These are phyloP conservation scores for Chelonia mydas DNA, from an alignment of 2,797 vertebrate genomes.

Conservation along the genomic window DNA sequence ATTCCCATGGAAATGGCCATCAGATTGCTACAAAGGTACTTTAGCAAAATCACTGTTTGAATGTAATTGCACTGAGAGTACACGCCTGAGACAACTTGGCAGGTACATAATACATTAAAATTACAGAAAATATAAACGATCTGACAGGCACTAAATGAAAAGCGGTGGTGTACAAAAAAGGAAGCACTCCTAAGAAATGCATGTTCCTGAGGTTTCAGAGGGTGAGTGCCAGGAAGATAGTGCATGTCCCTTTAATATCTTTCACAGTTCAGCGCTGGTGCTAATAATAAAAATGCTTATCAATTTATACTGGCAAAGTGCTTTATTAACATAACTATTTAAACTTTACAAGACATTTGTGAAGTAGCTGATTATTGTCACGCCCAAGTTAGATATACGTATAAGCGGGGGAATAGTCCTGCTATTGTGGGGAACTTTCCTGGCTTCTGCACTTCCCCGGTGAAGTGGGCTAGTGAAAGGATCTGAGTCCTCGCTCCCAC, in stretches of 20 bases:
- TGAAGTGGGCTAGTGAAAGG: too few relatives aligned
- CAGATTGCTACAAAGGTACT: slow-evolving; percentile 53
- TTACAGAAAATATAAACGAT: slow-evolving; percentile 48
- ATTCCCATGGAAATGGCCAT: slow-evolving; percentile 52
- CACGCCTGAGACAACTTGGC: slow-evolving; percentile 62
- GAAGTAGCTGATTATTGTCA: slow-evolving; percentile 37
- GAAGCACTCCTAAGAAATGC: neutral
- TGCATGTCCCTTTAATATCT: slow-evolving; percentile 17
- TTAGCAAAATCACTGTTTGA: slow-evolving; percentile 64
- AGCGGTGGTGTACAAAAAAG: slow-evolving; percentile 19
- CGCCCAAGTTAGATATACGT: neutral
- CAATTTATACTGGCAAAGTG: slow-evolving; percentile 46
- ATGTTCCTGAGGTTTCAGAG: neutral
- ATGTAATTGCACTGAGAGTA: slow-evolving; percentile 63
- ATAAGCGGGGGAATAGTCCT: too few relatives aligned
- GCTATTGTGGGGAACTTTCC: too few relatives aligned
- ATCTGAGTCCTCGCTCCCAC: too few relatives aligned
- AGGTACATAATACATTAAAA: slow-evolving; percentile 54
- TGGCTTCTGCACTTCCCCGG: too few relatives aligned
- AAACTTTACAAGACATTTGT: slow-evolving; percentile 48
- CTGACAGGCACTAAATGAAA: slow-evolving; percentile 27
- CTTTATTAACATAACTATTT: slow-evolving; percentile 57
- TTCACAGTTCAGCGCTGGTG: slow-evolving; percentile 28
- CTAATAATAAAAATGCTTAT: slow-evolving; percentile 63
- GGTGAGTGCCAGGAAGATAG: slow-evolving; percentile 19